Conservation (phyloP, 2,888 invertebrate genomes). For the Pseudanteris insignis region DNA sequence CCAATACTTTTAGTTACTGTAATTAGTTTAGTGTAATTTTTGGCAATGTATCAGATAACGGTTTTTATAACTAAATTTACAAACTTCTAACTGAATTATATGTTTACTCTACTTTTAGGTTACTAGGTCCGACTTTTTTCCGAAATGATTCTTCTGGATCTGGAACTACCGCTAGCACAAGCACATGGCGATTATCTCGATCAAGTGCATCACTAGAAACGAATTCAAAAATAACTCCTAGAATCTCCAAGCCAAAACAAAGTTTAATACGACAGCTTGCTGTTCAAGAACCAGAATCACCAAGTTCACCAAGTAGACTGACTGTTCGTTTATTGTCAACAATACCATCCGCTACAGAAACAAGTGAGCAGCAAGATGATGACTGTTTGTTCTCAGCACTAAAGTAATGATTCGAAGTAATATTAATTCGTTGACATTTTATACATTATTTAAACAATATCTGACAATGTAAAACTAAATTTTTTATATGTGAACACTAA, state of each 20-base stretch:
- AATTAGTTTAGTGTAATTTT: too few species aligned
- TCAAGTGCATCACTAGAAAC: constrained; percentile 78
- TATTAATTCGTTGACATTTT: too few species aligned
- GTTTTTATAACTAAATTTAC: too few species aligned
- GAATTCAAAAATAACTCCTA: constrained; percentile 58
- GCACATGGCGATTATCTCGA: constrained; percentile 87
- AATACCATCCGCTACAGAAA: constrained; percentile 79
- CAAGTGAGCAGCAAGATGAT: constrained; percentile 75
- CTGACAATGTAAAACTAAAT: too few species aligned
- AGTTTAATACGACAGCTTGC: constrained; percentile 83
- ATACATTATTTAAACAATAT: too few species aligned
- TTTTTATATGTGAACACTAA: too few species aligned
- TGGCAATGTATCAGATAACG: too few species aligned
- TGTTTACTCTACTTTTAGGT: too few species aligned
- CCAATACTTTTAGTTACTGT: too few species aligned
- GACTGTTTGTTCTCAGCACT: too few species aligned
- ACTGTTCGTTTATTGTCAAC: constrained; percentile 75
- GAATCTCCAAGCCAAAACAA: constrained; percentile 70
- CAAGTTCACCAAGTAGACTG: constrained; percentile 69
- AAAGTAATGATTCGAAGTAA: too few species aligned
- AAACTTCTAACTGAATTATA: too few species aligned
- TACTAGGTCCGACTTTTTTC: constrained; percentile 76
- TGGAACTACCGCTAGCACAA: constrained; percentile 87
- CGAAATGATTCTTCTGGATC: constrained; percentile 92
- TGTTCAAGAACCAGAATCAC: constrained; percentile 80